Base-by-base conservation (phyloP, 2,888 invertebrate genomes). In the Campoplex capitator region DNA sequence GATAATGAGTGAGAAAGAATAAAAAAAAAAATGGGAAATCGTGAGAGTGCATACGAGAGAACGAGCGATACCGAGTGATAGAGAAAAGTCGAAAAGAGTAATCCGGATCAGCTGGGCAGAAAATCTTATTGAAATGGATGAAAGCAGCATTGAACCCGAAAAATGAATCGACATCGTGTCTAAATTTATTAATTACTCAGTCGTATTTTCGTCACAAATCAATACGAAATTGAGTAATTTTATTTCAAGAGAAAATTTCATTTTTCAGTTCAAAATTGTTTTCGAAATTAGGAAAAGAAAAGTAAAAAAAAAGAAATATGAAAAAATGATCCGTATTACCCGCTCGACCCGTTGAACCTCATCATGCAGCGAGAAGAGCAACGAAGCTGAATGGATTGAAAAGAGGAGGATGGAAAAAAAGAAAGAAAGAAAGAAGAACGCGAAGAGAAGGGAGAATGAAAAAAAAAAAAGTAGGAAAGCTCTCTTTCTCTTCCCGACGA, bases 1-100 rank as follows among this genome's bases (percentile, higher is more conserved):
- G 77, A 82, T 54, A 85, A 76, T 85, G 78, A 42, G 76, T 48
- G 58, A 80, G 62, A 74, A 85, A 79, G 65, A 35, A 74, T 23
- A 23, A 23, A 23, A 35, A 74, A 35, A 77, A 67, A 38, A n/a
- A 51, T 58, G 79, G 82, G 71, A 65, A 83, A 85, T 28, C 62
- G 73, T 71, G 79, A 56, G 38, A 62, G 75, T 65, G 71, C 56
- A 70, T 83, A 79, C 76, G 71, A 18, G 58, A 54, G 76, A 84
- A 84, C 62, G 65, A 86, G 80, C 80, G 83, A 71, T 76, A 78
- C 65, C 78, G 81, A 65, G 51, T 42, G 65, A 77, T 3, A 38
- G 48, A 73, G 32, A 67, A n/a, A 45, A 54, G 76, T 45, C 67
- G 56, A 67, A 38, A 78, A 62, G 62, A 78, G 80, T 35, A 73